These are phyloP conservation scores for Ptyas mucosa DNA, from an alignment of 2,113 vertebrate genomes.

Conservation along the genomic window DNA sequence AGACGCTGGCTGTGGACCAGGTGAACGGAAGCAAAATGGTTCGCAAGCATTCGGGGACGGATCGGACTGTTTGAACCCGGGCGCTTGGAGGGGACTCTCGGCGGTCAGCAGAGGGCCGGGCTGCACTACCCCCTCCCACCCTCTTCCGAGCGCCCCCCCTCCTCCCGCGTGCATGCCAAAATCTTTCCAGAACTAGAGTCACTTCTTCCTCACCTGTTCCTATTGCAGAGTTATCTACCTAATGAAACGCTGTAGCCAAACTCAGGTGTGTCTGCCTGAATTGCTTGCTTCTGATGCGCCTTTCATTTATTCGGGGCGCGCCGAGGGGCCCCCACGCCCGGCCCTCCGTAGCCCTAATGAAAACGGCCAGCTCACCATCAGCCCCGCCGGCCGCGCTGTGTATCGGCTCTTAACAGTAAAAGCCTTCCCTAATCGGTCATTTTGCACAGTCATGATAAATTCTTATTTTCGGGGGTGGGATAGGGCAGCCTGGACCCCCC, in stretches of 20 bases:
- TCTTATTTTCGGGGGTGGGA: neutral
- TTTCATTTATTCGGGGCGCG: conserved; percentile 7
- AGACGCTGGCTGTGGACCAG: conserved; percentile 92
- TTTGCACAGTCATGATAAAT: conserved; percentile 2
- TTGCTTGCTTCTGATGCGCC: conserved; percentile 70
- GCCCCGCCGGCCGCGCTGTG: conserved; percentile 59
- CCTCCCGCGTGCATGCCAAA: conserved; percentile 84
- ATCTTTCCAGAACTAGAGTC: conserved; percentile 53
- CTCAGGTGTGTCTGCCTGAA: conserved; percentile 62
- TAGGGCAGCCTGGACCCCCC: neutral
- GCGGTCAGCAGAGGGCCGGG: conserved; percentile 61
- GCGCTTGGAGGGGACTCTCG: conserved; percentile 59
- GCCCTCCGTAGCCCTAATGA: neutral
- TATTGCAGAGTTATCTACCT: conserved; percentile 50
- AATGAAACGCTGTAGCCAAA: conserved; percentile 70
- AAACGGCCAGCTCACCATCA: conserved; percentile 21
- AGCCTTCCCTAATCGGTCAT: neutral
- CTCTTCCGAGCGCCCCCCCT: conserved; percentile 49
- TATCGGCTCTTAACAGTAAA: neutral
- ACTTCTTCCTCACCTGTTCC: conserved; percentile 47
- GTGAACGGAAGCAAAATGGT: conserved; percentile 83
- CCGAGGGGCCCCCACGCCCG: no score
- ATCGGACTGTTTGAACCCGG: conserved; percentile 88
- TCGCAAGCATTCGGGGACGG: conserved; percentile 86
- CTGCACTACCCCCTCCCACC: conserved; percentile 45